Base-by-base conservation (phyloP, 2,797 vertebrate species). In the Pseudotriccus pelzelni region DNA sequence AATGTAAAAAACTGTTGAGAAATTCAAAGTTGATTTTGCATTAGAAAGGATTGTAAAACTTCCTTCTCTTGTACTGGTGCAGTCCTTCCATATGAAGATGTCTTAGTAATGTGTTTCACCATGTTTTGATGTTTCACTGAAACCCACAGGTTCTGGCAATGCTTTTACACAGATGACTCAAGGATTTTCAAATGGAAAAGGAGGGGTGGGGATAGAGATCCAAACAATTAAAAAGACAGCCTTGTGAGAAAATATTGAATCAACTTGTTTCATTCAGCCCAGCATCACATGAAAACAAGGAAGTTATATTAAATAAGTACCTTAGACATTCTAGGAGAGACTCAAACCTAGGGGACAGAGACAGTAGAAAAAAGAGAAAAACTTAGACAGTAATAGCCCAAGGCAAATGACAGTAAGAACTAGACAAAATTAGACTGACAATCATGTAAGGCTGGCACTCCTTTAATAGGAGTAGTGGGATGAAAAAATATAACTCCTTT, bases 51-150 rank as follows among this genome's bases (percentile, higher is more conserved):
- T 39, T 32, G 4, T 32, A 59, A 58, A 64, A 46, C 2, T 46
- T 13, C 20, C 36, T 4, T 6, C 12, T 44, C 23, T 21, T 15
- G 36, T 9, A 6, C 1, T 37, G 0, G 12, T 2, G 0, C 3
- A 14, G 28, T 20, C 19, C 39, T 44, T 47, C 37, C 6, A 8
- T 10, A 20, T 0, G 0, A 32, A 15, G 21, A 20, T 41, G 7
- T 47, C 72, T 73, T 1, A 41, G 39, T 8, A 24, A 36, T 1
- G 0, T 37, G 8, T 55, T 47, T 53, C 15, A 47, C 19, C 1
- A 0, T 46, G 15, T 46, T 70, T 41, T 46, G 11, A 1, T 27
- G 9, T 32, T 60, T 64, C 39, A 23, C 11, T 50, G 39, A 77
- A 91, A 55, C 44, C 55, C 12, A 52, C 2, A 22, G 12, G 4